Percentiles rank a stretch among this genome's conserved stretches.
These are phyloP conservation scores for Saturnia pavonia DNA, from an alignment of 2,888 invertebrate genomes.

Conservation along the genomic window DNA sequence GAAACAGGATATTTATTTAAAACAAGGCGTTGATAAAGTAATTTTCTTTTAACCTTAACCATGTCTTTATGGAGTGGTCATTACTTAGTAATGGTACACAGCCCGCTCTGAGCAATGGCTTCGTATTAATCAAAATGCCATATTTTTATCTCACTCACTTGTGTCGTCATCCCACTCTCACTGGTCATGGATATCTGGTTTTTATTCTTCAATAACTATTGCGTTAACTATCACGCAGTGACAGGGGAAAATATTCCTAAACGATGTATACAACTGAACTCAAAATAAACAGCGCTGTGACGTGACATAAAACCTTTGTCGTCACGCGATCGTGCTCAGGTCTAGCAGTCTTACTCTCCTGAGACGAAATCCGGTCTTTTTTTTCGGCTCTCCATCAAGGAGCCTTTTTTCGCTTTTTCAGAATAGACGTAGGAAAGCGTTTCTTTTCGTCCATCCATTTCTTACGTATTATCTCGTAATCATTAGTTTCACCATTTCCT, in stretches of 20 bases:
- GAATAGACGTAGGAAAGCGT: conserved; percentile 71
- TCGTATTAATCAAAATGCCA: conserved; percentile 81
- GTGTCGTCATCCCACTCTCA: conserved; percentile 58
- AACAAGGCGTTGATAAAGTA: conserved; percentile 83
- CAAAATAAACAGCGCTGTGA: conserved; percentile 25
- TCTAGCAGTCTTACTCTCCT: conserved; percentile 79
- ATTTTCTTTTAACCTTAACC: conserved; percentile 83
- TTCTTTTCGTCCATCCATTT: conserved; percentile 70
- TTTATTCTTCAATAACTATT: conserved; percentile 54
- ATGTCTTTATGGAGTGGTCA: conserved; percentile 82
- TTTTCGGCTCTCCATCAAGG: conserved; percentile 74
- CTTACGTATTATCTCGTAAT: conserved; percentile 78
- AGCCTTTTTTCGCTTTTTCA: conserved; percentile 78
- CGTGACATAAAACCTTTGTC: conserved; percentile 44
- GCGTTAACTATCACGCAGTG: conserved; percentile 39
- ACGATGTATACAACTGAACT: conserved; percentile 23
- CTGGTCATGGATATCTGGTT: conserved; percentile 75
- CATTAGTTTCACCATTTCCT: conserved; percentile 73
- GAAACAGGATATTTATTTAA: conserved; percentile 82
- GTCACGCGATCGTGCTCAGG: conserved; percentile 50
- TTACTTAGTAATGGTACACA: conserved; percentile 82
- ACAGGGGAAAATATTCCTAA: conserved; percentile 40
- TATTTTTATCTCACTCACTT: conserved; percentile 71
- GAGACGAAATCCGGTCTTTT: conserved; percentile 79
- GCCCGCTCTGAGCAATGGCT: conserved; percentile 81